Percentiles rank a stretch among this genome's conserved stretches.
Evolutionary conservation across 2,888 invertebrate genomes (phyloP).

Genomic region (Leptinotarsa rubiginosa): DNA sequence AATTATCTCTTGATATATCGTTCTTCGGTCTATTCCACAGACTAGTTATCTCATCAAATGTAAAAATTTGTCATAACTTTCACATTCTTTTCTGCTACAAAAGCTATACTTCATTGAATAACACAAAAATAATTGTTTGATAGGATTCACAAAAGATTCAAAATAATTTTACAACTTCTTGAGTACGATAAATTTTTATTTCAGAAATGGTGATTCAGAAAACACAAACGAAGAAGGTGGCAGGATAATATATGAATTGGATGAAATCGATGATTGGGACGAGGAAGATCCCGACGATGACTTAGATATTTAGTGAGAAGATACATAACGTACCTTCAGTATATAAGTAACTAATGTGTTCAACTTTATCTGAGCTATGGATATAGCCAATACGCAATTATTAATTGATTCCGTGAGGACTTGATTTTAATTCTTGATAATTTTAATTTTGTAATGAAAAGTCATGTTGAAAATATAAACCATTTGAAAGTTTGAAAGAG

Average conservation of each 20-base stretch:
- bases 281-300: constrained; percentile 91
- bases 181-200: constrained; percentile 32
- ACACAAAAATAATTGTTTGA: too few relatives aligned
- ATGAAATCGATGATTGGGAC: constrained; percentile 84
- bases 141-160: too few relatives aligned
- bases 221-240: constrained; percentile 63
- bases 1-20: too few relatives aligned
- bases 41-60: too few relatives aligned
- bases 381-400: not conserved
- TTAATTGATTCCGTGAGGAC: too few relatives aligned
- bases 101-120: too few relatives aligned
- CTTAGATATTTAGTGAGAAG: constrained; percentile 72
- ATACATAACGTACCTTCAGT: constrained; percentile 38
- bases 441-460: constrained; percentile 7
- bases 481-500: not conserved
- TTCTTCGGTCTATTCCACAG: too few relatives aligned
- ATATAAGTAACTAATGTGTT: constrained; percentile 28
- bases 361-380: constrained; percentile 5
- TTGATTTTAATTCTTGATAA: not conserved
- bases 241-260: constrained; percentile 81
- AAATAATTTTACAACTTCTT: not conserved
- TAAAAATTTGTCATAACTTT: too few relatives aligned
- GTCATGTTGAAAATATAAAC: not conserved
- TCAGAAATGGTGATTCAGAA: constrained; percentile 43
- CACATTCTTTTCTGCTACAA: too few relatives aligned